Evolutionary conservation across 2,888 invertebrate genomes (phyloP), one percentile per base, ranked within the genome.

Genomic region (Phania funesta): DNA sequence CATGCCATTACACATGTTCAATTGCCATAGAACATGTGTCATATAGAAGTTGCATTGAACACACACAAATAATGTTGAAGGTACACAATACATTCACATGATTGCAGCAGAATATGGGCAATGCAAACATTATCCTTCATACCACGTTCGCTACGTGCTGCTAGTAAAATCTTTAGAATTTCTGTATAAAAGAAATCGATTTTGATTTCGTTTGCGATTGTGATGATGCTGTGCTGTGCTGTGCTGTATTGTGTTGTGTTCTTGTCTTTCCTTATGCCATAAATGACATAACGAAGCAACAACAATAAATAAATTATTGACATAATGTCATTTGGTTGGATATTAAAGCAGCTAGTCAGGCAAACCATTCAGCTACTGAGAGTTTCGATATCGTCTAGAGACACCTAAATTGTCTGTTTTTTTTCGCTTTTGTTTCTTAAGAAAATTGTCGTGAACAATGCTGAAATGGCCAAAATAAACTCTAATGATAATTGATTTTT

Each of bases 11-110:
- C 86, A 85, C 85, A 86, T 88, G 88, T 86, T 83, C 86, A 86
- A 87, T 88, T 88, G 87, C 85, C 87, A 86, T 87, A 88, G 88
- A 89, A 88, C 88, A 88, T 88, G 89, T 88, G 88, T 88, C 87
- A 86, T 80, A 76, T 73, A 84, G 56, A 71, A 46, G 52, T 60
- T 68, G 67, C 67, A 68, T 68, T 44, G 20, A 48, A 22, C 22
- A 16, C 9, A 75, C 29, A 68, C 60, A 38, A 71, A 35, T 46
- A 74, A 52, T 52, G n/a, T 62, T n/a, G n/a, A 54, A 54, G 67
- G 52, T 68, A 54, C 65, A 50, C 16, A 38, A 50, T 54, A 56
- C 56, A 52, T 41, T 18, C 18, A n/a, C n/a, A n/a, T n/a, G 20
- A 16, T 44, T 65, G 56, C 26, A 65, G 56, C 46, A 65, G 54